Evolutionary conservation across 1,140 invertebrate genomes (phyloP).

Genomic region (Penaeus japonicus): DNA sequence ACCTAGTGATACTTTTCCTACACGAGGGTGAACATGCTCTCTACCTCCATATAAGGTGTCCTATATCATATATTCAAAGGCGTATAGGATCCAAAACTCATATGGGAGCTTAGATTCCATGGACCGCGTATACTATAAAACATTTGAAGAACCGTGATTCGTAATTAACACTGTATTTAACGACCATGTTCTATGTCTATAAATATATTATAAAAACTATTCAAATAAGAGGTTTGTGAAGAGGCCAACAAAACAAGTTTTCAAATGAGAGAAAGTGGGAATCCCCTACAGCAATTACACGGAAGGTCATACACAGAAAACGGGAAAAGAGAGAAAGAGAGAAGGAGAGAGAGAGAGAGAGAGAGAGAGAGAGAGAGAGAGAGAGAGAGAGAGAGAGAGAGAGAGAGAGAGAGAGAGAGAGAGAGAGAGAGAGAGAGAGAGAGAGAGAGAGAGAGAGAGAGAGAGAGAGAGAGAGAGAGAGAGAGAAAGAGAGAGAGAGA

Average conservation of each 20-base stretch:
- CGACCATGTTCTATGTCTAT: constrained; percentile 8
- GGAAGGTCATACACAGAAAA: neutral
- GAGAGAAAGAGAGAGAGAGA: constrained; percentile 8
- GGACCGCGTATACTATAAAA: constrained; percentile 2
- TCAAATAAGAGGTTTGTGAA: constrained; percentile 20
- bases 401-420: constrained; percentile 13
- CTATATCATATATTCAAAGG: neutral
- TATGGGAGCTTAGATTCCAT: constrained; percentile 21
- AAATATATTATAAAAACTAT: constrained; percentile 34
- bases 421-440: neutral
- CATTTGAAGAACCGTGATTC: constrained; percentile 9
- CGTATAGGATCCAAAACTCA: constrained; percentile 4
- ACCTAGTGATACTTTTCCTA: constrained; percentile 7
- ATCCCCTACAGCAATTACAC: neutral
- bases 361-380: constrained; percentile 14
- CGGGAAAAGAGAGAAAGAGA: neutral
- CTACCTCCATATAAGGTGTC: constrained; percentile 21
- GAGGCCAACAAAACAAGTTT: constrained; percentile 18
- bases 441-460: neutral
- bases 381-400: constrained; percentile 13
- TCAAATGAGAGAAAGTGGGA: neutral
- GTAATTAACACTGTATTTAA: constrained; percentile 19
- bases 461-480: constrained; percentile 1
- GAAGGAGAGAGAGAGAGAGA: neutral
- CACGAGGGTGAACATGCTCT: constrained; percentile 7